These are phyloP conservation scores for Minunthozetes semirufus DNA, from an alignment of 2,888 invertebrate species.

Conservation along the genomic window DNA sequence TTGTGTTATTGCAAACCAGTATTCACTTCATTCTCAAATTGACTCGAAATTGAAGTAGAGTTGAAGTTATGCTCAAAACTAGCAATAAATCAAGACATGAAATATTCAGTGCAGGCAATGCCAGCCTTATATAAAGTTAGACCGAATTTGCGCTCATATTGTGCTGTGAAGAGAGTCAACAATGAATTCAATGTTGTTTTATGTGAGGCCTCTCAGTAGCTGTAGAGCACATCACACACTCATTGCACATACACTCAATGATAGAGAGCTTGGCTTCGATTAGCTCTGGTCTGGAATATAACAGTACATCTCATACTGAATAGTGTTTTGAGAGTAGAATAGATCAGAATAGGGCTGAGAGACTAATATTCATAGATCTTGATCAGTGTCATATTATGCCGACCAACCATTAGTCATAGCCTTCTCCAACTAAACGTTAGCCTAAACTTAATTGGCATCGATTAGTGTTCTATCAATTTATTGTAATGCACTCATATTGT, in stretches of 20 bases:
- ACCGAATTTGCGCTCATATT: background rate
- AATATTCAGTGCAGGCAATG: conserved; percentile 23
- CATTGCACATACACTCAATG: background rate
- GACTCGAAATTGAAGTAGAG: conserved; percentile 24
- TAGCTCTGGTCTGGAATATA: background rate
- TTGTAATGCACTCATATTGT: background rate
- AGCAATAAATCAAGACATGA: conserved; percentile 25
- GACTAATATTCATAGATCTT: conserved; percentile 22
- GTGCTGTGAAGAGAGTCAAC: background rate
- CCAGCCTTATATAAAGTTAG: conserved; percentile 17
- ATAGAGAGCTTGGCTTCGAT: background rate
- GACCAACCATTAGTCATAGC: conserved; percentile 20
- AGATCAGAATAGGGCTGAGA: background rate
- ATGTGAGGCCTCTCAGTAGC: conserved; percentile 1
- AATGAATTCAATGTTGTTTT: conserved; percentile 7
- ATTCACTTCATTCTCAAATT: background rate
- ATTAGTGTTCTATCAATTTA: conserved; percentile 30
- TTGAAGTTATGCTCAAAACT: conserved; percentile 19
- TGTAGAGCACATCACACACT: background rate
- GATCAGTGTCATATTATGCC: conserved; percentile 16
- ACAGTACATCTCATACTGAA: background rate
- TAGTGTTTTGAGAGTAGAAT: background rate
- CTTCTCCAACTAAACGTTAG: background rate
- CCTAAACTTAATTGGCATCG: conserved; percentile 23
- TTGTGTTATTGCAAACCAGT: background rate